A percentile compares a stretch with the other conserved stretches of the same genome.
These are phyloP conservation scores for Sylvicola cinctus DNA, from an alignment of 2,888 invertebrate genomes.

Conservation along the genomic window DNA sequence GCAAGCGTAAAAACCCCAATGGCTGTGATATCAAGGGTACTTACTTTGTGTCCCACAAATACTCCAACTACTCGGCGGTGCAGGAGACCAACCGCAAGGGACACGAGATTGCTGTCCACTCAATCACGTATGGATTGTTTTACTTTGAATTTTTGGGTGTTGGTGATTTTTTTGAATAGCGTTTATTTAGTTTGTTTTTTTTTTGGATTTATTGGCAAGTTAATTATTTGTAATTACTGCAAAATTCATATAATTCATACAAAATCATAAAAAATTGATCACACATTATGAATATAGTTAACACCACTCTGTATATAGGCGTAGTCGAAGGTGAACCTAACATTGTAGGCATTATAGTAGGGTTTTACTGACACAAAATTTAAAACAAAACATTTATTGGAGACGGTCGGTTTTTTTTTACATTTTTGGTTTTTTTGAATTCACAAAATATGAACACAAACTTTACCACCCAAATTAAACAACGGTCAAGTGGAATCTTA, in stretches of 20 bases:
- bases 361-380: no score
- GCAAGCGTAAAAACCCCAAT: slow-evolving; percentile 76
- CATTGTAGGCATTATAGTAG: no score
- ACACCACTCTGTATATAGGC: no score
- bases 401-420: no score
- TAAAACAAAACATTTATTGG: no score
- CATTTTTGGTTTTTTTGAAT: background rate
- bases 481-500: no score
- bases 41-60: slow-evolving; percentile 83
- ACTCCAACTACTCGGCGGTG: slow-evolving; percentile 82
- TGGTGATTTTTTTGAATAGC: slow-evolving; percentile 3
- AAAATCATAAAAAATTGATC: no score
- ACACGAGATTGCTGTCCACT: slow-evolving; percentile 85
- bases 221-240: no score
- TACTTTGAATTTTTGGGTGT: slow-evolving; percentile 3
- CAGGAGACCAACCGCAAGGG: slow-evolving; percentile 81
- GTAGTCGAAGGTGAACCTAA: no score
- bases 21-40: slow-evolving; percentile 85
- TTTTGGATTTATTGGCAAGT: slow-evolving; percentile 2
- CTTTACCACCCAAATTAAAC: background rate
- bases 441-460: slow-evolving; percentile 1
- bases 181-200: slow-evolving; percentile 4
- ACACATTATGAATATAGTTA: no score
- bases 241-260: no score
- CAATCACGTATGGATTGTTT: slow-evolving; percentile 57